These are phyloP conservation scores for Anorthoa munda DNA, from an alignment of 2,888 invertebrate species.

Conservation along the genomic window DNA sequence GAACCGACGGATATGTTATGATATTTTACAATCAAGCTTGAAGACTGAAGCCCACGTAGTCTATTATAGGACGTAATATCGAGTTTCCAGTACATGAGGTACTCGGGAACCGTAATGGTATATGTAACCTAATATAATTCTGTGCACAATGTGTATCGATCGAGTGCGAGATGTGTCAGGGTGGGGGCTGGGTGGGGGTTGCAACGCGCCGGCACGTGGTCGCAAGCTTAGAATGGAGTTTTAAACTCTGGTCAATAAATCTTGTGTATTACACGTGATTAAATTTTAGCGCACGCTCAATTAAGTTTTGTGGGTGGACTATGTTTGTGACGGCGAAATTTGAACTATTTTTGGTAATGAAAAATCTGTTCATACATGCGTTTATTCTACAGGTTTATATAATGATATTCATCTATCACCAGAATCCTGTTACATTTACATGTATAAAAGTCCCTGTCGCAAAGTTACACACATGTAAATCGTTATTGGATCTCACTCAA, in stretches of 20 bases:
- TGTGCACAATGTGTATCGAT: slow-evolving; percentile 70
- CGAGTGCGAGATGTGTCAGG: slow-evolving; percentile 54
- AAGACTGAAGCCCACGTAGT: slow-evolving; percentile 63
- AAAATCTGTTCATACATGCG: not conserved
- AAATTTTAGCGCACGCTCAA: slow-evolving; percentile 52
- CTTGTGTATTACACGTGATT: slow-evolving; percentile 52
- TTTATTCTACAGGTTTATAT: not conserved
- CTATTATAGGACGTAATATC: slow-evolving; percentile 61
- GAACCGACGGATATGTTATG: slow-evolving; percentile 47
- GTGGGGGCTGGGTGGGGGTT: slow-evolving; percentile 52
- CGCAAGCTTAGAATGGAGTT: slow-evolving; percentile 47
- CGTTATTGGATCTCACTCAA: slow-evolving; percentile 63
- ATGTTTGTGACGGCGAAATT: slow-evolving; percentile 13
- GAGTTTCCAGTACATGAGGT: slow-evolving; percentile 63
- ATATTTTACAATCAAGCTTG: slow-evolving; percentile 65
- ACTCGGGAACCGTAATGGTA: slow-evolving; percentile 49
- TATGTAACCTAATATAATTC: slow-evolving; percentile 65
- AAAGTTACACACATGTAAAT: slow-evolving; percentile 52
- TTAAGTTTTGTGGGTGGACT: slow-evolving; percentile 41
- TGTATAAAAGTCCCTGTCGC: slow-evolving; percentile 40
- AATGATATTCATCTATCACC: not conserved
- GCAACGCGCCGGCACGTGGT: slow-evolving; percentile 58
- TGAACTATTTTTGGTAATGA: slow-evolving; percentile 1
- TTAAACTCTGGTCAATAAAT: slow-evolving; percentile 61
- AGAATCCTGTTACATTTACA: slow-evolving; percentile 34